Evolutionary conservation across 2,113 vertebrate genomes (phyloP), one percentile per base, ranked within the genome.

Genomic region (Gymnocephalus cernua): DNA sequence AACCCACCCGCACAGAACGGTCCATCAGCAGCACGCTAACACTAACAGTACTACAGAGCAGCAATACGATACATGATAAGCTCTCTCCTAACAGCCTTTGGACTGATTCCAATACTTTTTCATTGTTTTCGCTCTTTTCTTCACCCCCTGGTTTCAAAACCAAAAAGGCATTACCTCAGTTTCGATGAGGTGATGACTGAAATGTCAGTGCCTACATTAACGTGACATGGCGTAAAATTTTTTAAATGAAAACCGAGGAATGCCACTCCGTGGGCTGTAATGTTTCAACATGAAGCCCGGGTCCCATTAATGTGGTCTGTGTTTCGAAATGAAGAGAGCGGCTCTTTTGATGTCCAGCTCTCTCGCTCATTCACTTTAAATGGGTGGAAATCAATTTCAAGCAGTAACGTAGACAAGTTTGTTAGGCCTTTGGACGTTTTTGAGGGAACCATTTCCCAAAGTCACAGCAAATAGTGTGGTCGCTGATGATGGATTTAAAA

Each of bases 171-270:
- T 89, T 86, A 82, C 85, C 84, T 88, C 90, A 83, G 83, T 80
- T 35, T n/a, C 9, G 66, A 90, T 79, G 76, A 90, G 81, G 88
- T 70, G 85, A 71, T 69, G 89, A 90, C 86, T 86, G 83, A 89
- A 77, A 85, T 63, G 85, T 85, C 87, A 81, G 88, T 57, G 78
- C 70, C 84, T 73, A 25, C 86, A 77, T 88, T 83, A 86, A 90
- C 59, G 80, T 84, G 77, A 83, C 79, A 21, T 75, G 64, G 83
- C 64, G 64, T 86, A 85, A 86, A 88, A 82, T 83, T 27, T 44
- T 79, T 63, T 66, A 76, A 88, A 86, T 63, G 74, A 84, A 86
- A 87, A 78, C 73, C 62, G 4, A 88, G 68, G 74, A 77, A 80
- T 50, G 80, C 44, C 32, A 21, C 53, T 79, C 29, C 1, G 16